Base-by-base conservation (phyloP, 2,113 vertebrate genomes). In the Helogale parvula region DNA sequence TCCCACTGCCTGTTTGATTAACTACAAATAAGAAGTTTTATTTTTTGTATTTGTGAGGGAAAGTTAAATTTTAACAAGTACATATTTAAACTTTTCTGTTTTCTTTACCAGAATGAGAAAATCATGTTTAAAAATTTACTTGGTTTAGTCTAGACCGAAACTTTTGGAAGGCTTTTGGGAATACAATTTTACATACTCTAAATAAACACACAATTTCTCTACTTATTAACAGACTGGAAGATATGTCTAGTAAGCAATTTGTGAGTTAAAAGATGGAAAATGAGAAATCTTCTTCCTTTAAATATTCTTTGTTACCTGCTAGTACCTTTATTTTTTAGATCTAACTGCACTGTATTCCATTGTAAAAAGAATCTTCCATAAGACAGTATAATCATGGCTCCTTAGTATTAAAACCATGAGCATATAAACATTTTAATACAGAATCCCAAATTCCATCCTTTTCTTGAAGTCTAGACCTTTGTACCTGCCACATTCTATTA, bases 61-160 rank as follows among this genome's bases (percentile, higher is more conserved):
- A 29, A 97, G 87, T 88, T 69, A 89, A 89, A 35, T 87, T 88
- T 95, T 79, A 96, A 87, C 11, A 88, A 88, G 5, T 81, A 4
- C 15, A 74, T 95, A 72, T 95, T 88, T 88, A 97, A 97, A 90
- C 15, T 60, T 66, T 95, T 69, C 5, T 88, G 79, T 63, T 90
- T 92, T 94, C 63, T 90, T 88, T 94, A 90, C 31, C 14, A 85
- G 38, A 33, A 96, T 94, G 41, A 47, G 74, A 66, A 95, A 97
- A 94, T 50, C n/a, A 81, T 66, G 3, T 54, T 92, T 84, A 94
- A 95, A 97, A 68, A 52, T 93, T 90, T 92, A 80, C 35, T 72
- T 96, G 38, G 38, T 92, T 33, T 94, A 54, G 27, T 47, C 31
- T 88, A 95, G 17, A 33, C 8, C 66, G 19, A 94, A 90, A 72